These are phyloP conservation scores for Anniella stebbinsi DNA, from an alignment of 2,797 vertebrate genomes.

Conservation along the genomic window DNA sequence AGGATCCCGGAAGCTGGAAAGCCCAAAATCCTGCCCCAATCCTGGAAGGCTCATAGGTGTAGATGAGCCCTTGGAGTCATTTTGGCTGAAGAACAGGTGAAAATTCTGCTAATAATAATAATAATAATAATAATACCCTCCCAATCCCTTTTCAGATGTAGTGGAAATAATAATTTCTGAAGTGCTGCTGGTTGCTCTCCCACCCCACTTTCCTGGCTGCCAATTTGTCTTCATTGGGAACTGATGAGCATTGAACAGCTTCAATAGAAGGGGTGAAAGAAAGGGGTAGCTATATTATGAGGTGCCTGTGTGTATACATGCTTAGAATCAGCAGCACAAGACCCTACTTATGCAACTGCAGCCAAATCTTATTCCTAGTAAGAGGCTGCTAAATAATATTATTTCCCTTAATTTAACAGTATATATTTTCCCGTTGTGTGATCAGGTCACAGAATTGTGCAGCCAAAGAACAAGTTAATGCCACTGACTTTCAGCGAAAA, in stretches of 20 bases:
- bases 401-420: background rate
- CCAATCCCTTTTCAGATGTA: background rate
- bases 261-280: background rate
- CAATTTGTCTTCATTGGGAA: background rate
- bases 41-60: no score
- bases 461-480: conserved; percentile 11
- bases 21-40: no score
- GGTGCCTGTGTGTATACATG: background rate
- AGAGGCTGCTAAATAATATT: background rate
- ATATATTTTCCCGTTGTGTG: background rate
- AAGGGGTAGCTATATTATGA: background rate
- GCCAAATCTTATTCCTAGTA: background rate
- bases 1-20: no score
- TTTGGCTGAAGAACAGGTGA: background rate
- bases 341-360: background rate
- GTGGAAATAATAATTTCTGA: background rate
- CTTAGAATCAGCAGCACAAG: background rate
- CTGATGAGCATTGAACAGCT: background rate
- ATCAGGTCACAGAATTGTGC: background rate
- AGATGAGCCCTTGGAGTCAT: no score
- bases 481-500: background rate
- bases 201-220: background rate
- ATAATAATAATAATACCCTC: background rate
- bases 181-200: background rate
- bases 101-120: background rate